Conservation (phyloP, 2,797 vertebrate genomes). For the Meda fulgida region DNA sequence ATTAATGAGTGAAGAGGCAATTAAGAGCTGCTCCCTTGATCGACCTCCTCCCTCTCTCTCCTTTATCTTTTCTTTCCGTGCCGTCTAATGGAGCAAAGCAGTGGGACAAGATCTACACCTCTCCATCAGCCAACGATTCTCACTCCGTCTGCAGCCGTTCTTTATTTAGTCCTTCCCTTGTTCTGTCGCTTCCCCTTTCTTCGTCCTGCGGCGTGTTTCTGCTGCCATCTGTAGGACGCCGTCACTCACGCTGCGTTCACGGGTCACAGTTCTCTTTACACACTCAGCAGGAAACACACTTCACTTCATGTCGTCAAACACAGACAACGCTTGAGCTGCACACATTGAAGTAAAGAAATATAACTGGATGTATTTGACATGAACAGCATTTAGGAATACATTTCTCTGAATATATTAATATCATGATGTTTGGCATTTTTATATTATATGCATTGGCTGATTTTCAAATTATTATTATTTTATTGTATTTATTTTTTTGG, state of each 20-base stretch:
- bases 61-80: constrained; percentile 23
- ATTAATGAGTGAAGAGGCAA: constrained; percentile 79
- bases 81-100: constrained; percentile 40
- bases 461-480: background rate
- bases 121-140: constrained; percentile 68
- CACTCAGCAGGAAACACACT: background rate
- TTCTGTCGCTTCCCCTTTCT: background rate
- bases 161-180: constrained; percentile 11
- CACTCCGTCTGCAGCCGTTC: background rate
- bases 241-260: background rate
- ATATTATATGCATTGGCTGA: too few relatives aligned
- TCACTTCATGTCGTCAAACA: background rate
- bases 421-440: background rate
- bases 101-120: constrained; percentile 50
- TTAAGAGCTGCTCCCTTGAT: constrained; percentile 62
- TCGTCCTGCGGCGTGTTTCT: background rate
- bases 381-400: background rate
- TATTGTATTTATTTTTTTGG: too few relatives aligned
- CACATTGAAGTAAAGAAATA: background rate
- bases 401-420: background rate
- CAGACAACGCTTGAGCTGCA: background rate
- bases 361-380: background rate
- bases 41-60: constrained; percentile 13
- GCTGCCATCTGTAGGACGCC: constrained; percentile 50
- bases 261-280: background rate